Base-by-base conservation (phyloP, 2,113 vertebrate genomes). In the Phyllopteryx taeniolatus region DNA sequence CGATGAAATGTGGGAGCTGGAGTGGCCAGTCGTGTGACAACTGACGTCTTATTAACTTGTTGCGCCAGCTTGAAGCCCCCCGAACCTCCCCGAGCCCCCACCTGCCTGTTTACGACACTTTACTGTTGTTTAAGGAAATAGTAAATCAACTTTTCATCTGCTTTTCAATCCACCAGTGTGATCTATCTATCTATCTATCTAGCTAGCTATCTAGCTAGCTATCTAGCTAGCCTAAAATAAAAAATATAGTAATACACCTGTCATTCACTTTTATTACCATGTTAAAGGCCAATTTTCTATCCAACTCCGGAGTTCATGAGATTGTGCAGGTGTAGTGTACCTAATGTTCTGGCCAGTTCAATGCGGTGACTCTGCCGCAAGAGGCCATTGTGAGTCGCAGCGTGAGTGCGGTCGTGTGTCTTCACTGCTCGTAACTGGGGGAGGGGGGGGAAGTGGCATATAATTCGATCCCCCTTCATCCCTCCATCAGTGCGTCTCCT, bases 101-200 rank as follows among this genome's bases (percentile, higher is more conserved):
- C 31, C 54, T 0, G 53, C 49, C 33, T 27, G 62, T 89, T 88
- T 64, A 74, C 17, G 67, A 22, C 14, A 39, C 10, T 68, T 70
- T 79, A 82, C 70, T 84, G 83, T 81, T 76, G 66, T 83, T 83
- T 49, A 83, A 86, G 85, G 83, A 87, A 81, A 74, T 11, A 68
- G 56, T 85, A 87, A 87, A 85, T 87, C 83, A 86, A n/a, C 15
- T 4, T 19, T 42, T 47, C 53, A 33, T 15, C 20, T 33, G 53
- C 53, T 54, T 54, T 60, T 60, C 31, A 31, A 14, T 60, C 31
- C 35, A 12, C 33, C 13, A 53, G 35, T 54, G 31, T 56, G 47
- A 13, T 22, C 31, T 4, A 64, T 4, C 35, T 2, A 62, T 31
- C 20, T 20, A 14, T 7, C 14, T 17, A 14, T 17, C 54, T 17